Evolutionary conservation across 2,797 vertebrate species (phyloP).

Genomic region (Cynodonichthys magdalenae): DNA sequence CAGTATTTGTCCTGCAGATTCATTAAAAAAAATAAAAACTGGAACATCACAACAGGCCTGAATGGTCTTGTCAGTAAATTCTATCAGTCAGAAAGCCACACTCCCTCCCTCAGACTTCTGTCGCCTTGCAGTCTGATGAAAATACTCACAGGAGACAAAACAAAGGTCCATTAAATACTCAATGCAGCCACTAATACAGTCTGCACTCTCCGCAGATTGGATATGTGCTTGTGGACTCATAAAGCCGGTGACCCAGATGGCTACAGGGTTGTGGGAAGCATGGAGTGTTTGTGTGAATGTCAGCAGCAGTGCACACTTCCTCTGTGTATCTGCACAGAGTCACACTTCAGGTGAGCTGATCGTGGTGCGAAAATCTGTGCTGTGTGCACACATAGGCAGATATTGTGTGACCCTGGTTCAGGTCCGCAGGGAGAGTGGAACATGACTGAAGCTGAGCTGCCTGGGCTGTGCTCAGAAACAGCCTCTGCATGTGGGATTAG

Average conservation of each 20-base stretch:
- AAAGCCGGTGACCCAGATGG: constrained; percentile 54
- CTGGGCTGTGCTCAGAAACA: constrained; percentile 49
- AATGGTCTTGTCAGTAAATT: constrained; percentile 6
- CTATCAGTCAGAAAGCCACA: constrained; percentile 16
- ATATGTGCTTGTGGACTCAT: constrained; percentile 39
- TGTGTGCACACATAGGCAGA: constrained; percentile 7
- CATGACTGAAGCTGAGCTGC: constrained; percentile 49
- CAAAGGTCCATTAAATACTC: constrained; percentile 52
- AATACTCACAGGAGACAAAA: constrained; percentile 32
- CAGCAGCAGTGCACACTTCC: constrained; percentile 17
- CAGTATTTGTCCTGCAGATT: background rate
- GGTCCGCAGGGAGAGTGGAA: constrained; percentile 18
- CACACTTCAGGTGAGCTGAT: constrained; percentile 36
- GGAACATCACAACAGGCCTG: background rate
- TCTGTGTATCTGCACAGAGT: background rate
- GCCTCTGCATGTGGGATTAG: constrained; percentile 70
- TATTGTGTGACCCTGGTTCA: constrained; percentile 39
- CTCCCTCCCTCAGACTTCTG: background rate
- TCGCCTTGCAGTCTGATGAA: constrained; percentile 10
- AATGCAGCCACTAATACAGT: constrained; percentile 39
- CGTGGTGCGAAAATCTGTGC: constrained; percentile 35
- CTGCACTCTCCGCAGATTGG: constrained; percentile 30
- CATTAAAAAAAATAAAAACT: background rate
- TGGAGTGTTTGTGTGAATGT: constrained; percentile 41
- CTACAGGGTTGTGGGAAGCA: constrained; percentile 22